These are phyloP conservation scores for Drosophila bocqueti DNA, from an alignment of 1,140 invertebrate genomes.

Conservation along the genomic window DNA sequence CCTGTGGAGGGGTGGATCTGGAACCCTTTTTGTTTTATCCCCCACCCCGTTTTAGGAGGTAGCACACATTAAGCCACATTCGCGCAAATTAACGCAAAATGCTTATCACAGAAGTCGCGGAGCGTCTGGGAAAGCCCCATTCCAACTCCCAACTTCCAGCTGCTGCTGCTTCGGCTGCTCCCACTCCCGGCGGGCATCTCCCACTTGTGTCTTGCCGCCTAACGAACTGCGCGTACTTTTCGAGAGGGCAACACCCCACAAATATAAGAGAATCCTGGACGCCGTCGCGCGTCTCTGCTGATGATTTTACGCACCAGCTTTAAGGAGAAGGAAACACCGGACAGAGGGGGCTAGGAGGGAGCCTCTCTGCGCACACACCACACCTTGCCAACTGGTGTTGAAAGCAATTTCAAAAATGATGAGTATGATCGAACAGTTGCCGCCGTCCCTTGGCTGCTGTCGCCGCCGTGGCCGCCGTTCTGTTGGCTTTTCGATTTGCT, in stretches of 20 bases:
- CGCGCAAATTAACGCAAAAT: constrained; percentile 80
- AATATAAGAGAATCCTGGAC: constrained; percentile 7
- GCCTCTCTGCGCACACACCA: constrained; percentile 20
- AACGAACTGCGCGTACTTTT: constrained; percentile 73
- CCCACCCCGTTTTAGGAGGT: constrained; percentile 31
- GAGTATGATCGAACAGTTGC: constrained; percentile 83
- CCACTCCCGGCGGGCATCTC: constrained; percentile 5
- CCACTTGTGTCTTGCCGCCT: constrained; percentile 35
- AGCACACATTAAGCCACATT: constrained; percentile 77
- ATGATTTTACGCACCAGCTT: constrained; percentile 73
- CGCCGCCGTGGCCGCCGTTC: constrained; percentile 37
- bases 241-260: constrained; percentile 47
- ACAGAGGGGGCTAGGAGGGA: background rate
- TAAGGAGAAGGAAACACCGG: constrained; percentile 1
- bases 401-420: constrained; percentile 85
- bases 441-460: constrained; percentile 19
- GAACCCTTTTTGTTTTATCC: background rate
- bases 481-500: constrained; percentile 81
- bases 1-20: constrained; percentile 26
- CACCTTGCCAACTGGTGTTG: constrained; percentile 81
- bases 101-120: constrained; percentile 58
- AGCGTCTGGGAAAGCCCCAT: constrained; percentile 24
- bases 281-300: constrained; percentile 52
- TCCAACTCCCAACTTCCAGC: background rate
- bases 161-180: background rate